These are phyloP conservation scores for Muntiacus muntjak DNA, from an alignment of 2,113 vertebrate species.

Conservation along the genomic window DNA sequence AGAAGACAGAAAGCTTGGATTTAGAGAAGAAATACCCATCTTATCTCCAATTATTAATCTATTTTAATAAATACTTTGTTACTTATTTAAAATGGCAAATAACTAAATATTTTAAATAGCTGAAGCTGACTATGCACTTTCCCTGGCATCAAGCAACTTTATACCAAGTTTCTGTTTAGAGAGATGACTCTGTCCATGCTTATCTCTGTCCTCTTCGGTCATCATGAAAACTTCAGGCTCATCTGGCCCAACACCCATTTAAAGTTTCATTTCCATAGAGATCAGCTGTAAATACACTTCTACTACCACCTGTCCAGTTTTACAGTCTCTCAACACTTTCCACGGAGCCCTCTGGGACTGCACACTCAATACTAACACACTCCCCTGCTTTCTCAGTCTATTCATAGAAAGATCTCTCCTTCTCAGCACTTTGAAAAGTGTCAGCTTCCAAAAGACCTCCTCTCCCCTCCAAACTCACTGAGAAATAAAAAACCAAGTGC, in stretches of 20 bases:
- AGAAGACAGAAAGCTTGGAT: constrained; percentile 48
- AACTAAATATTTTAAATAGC: constrained; percentile 22
- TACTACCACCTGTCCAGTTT: neutral
- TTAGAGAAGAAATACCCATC: constrained; percentile 48
- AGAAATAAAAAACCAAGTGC: constrained; percentile 1
- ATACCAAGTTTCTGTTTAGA: constrained; percentile 34
- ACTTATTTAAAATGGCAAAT: constrained; percentile 13
- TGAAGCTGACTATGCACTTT: neutral
- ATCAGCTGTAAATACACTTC: neutral
- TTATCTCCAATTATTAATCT: constrained; percentile 6
- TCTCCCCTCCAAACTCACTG: neutral
- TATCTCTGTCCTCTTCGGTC: neutral
- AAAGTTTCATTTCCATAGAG: neutral
- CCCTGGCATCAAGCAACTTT: constrained; percentile 1
- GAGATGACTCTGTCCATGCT: neutral
- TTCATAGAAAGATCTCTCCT: neutral
- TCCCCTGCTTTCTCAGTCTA: neutral
- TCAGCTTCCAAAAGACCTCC: neutral
- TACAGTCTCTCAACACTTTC: neutral
- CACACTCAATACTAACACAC: neutral
- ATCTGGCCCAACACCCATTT: neutral
- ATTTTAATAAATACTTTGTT: constrained; percentile 3
- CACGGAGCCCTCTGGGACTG: neutral
- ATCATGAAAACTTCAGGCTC: neutral
- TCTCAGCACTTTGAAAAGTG: constrained; percentile 5